These are phyloP conservation scores for Eunapius fragilis DNA, from an alignment of 37 sponge, comb jelly and placozoan genomes.

Conservation along the genomic window DNA sequence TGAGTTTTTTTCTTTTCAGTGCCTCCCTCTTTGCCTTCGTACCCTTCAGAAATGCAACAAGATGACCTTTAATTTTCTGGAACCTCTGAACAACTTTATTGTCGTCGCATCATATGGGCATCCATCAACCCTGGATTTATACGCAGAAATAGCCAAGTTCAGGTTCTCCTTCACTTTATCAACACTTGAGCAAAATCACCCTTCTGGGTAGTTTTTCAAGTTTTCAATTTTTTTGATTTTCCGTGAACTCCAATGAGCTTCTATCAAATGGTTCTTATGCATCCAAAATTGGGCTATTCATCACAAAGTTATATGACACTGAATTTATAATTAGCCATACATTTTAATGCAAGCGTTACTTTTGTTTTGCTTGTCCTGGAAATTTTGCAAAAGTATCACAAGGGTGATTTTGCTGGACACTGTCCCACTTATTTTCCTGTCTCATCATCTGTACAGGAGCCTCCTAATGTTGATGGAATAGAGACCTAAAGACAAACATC, in stretches of 20 bases:
- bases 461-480: conserved; percentile 15
- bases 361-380: no score
- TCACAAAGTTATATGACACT: no score
- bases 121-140: conserved; percentile 15
- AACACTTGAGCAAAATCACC: no score
- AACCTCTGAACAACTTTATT: conserved; percentile 1
- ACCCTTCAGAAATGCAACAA: conserved; percentile 12
- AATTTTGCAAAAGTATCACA: no score
- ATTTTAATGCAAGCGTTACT: no score
- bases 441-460: neutral
- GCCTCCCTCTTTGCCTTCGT: neutral
- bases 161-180: conserved; percentile 10
- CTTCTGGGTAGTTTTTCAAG: no score
- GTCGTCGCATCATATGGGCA: neutral
- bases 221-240: no score
- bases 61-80: neutral
- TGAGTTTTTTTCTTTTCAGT: conserved; percentile 13
- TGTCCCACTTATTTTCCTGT: conserved; percentile 28
- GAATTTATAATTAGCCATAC: no score
- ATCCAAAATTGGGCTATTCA: no score
- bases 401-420: no score
- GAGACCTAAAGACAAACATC: conserved; percentile 11
- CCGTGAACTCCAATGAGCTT: no score
- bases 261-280: no score
- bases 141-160: neutral